These are phyloP conservation scores for Bombus confusus DNA, from an alignment of 1,140 invertebrate genomes.

Conservation along the genomic window DNA sequence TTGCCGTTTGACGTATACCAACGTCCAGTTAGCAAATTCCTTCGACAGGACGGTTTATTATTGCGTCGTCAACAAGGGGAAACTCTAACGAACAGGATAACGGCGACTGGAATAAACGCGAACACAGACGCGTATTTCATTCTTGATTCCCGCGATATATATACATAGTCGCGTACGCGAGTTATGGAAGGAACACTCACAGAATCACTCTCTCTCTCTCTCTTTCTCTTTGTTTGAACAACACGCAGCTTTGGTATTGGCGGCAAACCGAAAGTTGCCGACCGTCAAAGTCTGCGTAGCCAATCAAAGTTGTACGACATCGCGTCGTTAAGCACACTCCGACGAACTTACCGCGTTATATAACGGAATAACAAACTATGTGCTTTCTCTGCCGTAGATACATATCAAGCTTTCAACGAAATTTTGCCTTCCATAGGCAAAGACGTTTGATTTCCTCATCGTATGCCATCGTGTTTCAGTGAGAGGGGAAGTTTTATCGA, in stretches of 20 bases:
- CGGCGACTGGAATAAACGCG: background rate
- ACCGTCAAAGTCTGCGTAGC: slow-evolving; percentile 53
- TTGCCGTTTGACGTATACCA: background rate
- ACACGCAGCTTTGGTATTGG: background rate
- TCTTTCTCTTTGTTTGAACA: slow-evolving; percentile 29
- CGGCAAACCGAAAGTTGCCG: slow-evolving; percentile 50
- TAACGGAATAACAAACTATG: slow-evolving; percentile 24
- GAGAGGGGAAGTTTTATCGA: too few relatives aligned
- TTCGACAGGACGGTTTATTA: background rate
- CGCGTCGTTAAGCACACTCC: slow-evolving; percentile 61
- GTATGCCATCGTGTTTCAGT: too few relatives aligned
- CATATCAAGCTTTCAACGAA: background rate
- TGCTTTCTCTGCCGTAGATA: background rate
- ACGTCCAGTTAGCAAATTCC: background rate
- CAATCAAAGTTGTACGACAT: slow-evolving; percentile 65
- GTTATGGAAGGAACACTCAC: slow-evolving; percentile 6
- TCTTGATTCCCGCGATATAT: background rate
- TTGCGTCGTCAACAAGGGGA: background rate
- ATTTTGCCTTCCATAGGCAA: background rate
- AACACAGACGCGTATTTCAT: slow-evolving; percentile 5
- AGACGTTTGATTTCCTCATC: background rate
- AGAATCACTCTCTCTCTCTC: background rate
- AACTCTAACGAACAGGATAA: slow-evolving; percentile 22
- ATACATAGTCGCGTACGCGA: background rate
- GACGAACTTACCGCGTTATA: slow-evolving; percentile 16